phyloP scores from a whole-genome alignment of 1,140 invertebrate species.

The Trichonephila clavipes region DNA sequence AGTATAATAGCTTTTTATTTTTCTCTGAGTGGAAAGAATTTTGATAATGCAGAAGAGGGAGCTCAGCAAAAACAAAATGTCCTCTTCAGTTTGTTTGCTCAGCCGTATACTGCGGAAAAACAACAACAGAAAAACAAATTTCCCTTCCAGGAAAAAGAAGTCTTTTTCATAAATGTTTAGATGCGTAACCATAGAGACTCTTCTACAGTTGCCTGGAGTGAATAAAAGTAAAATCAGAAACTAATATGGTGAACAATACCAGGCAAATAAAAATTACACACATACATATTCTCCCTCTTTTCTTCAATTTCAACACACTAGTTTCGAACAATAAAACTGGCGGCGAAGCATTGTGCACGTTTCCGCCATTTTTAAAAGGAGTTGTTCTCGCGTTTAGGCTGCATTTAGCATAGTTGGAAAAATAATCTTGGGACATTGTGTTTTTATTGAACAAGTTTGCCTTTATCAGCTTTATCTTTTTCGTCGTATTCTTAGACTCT shows the following conservation, averaged over 20 bases:
- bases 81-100: constrained; percentile 19
- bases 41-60: neutral
- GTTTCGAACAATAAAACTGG: constrained; percentile 23
- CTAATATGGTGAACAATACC: constrained; percentile 49
- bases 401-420: neutral
- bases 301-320: constrained; percentile 21
- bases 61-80: neutral
- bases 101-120: neutral
- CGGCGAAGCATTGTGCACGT: neutral
- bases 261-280: constrained; percentile 39
- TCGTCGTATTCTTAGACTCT: neutral
- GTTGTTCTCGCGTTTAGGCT: neutral
- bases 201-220: constrained; percentile 1
- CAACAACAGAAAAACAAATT: neutral
- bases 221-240: constrained; percentile 45
- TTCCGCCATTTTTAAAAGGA: constrained; percentile 17
- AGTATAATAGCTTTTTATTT: constrained; percentile 18
- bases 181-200: constrained; percentile 35
- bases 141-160: constrained; percentile 19
- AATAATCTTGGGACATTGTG: neutral
- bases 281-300: neutral
- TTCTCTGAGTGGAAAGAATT: neutral
- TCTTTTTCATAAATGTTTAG: constrained; percentile 38
- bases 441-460: neutral
- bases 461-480: neutral